Evolutionary conservation across 2,888 invertebrate genomes (phyloP).

Genomic region (Myathropa florea): DNA sequence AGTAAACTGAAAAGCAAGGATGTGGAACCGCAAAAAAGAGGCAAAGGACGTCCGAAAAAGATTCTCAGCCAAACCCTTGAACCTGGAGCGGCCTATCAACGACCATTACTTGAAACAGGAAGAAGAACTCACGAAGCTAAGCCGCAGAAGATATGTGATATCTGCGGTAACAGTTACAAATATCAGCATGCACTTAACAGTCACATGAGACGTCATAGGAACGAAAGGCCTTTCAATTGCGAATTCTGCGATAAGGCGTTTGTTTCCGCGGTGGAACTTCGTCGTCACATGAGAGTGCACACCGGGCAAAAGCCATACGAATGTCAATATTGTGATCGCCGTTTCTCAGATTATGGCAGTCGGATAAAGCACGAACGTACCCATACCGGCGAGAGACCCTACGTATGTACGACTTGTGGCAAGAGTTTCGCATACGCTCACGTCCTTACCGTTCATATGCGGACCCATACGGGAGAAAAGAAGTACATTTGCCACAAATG

Average conservation of each 20-base stretch:
- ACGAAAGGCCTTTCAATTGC: conserved; percentile 77
- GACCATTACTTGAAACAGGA: not conserved
- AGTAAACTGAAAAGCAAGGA: not conserved
- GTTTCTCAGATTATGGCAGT: conserved; percentile 80
- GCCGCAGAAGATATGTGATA: conserved; percentile 78
- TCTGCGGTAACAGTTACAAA: conserved; percentile 80
- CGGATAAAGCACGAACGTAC: conserved; percentile 80
- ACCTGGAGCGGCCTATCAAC: not conserved
- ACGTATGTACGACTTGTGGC: conserved; percentile 77
- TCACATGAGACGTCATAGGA: conserved; percentile 80
- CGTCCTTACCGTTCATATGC: conserved; percentile 78
- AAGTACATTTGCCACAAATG: conserved; percentile 78
- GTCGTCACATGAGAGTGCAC: conserved; percentile 80
- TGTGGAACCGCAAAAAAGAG: conserved; percentile 28
- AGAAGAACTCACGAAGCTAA: conserved; percentile 64
- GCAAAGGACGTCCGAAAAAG: conserved; percentile 51
- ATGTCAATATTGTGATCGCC: conserved; percentile 78
- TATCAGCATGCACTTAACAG: conserved; percentile 79
- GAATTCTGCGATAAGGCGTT: conserved; percentile 80
- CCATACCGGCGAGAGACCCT: conserved; percentile 80
- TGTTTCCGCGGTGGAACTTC: conserved; percentile 79
- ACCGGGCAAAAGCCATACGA: conserved; percentile 80
- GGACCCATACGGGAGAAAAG: conserved; percentile 80
- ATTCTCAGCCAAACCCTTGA: not conserved
- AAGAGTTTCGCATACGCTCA: conserved; percentile 80